Evolutionary conservation across 2,113 vertebrate genomes (phyloP).

Genomic region (Pteronura brasiliensis): DNA sequence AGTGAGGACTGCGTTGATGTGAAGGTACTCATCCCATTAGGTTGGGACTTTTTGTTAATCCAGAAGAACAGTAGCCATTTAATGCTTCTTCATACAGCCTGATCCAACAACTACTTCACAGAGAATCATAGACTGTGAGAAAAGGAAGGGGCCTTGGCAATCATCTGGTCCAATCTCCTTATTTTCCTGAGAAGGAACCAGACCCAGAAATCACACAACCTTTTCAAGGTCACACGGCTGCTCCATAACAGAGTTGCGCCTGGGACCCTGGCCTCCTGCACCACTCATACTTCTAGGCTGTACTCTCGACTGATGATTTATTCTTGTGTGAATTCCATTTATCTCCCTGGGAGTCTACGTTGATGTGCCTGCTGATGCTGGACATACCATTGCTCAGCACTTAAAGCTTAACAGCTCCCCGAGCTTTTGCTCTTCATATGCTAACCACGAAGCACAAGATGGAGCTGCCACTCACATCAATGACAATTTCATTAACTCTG

Average conservation of each 20-base stretch:
- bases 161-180: neutral
- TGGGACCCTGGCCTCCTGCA: neutral
- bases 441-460: constrained; percentile 13
- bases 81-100: neutral
- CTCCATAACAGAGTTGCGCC: neutral
- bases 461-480: constrained; percentile 52
- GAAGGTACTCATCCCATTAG: neutral
- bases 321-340: constrained; percentile 30
- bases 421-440: constrained; percentile 39
- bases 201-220: neutral
- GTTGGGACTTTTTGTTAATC: neutral
- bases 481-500: constrained; percentile 82
- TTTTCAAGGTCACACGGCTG: constrained; percentile 31
- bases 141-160: neutral
- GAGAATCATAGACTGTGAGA: neutral
- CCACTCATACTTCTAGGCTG: neutral
- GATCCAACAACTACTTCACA: neutral
- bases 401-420: constrained; percentile 4
- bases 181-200: constrained; percentile 12
- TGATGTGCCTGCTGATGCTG: constrained; percentile 1
- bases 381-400: neutral
- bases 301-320: constrained; percentile 1
- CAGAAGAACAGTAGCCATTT: neutral
- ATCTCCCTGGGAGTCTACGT: neutral
- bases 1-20: neutral